Evolutionary conservation across 2,797 vertebrate species (phyloP).

Genomic region (Helarctos malayanus): DNA sequence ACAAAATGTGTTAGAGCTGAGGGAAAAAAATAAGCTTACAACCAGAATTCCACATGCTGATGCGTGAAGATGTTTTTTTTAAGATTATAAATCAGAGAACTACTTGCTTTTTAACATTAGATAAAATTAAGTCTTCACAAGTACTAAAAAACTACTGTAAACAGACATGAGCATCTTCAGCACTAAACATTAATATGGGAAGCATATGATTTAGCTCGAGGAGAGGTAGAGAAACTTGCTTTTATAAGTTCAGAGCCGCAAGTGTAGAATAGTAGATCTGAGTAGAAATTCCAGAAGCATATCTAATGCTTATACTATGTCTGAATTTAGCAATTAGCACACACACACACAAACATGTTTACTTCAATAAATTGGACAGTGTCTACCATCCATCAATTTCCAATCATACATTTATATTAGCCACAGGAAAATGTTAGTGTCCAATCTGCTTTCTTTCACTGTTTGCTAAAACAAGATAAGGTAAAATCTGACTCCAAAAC

Average conservation of each 20-base stretch:
- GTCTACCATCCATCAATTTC: background rate
- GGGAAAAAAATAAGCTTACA: background rate
- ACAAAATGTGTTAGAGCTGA: background rate
- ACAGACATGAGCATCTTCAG: background rate
- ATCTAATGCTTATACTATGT: background rate
- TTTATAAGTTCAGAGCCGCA: background rate
- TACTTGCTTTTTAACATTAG: background rate
- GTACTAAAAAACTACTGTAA: background rate
- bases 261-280: background rate
- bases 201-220: background rate
- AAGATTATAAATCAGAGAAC: slow-evolving; percentile 21
- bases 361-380: background rate
- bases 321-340: background rate
- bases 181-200: background rate
- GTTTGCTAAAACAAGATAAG: background rate
- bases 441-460: background rate
- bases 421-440: background rate
- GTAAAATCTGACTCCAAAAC: background rate
- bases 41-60: background rate
- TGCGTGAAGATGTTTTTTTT: background rate
- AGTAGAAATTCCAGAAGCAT: background rate
- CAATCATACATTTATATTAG: background rate
- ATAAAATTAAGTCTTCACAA: background rate
- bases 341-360: background rate
- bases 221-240: background rate